Conservation (phyloP, 2,888 invertebrate species). For the Dendrolimus houi region DNA sequence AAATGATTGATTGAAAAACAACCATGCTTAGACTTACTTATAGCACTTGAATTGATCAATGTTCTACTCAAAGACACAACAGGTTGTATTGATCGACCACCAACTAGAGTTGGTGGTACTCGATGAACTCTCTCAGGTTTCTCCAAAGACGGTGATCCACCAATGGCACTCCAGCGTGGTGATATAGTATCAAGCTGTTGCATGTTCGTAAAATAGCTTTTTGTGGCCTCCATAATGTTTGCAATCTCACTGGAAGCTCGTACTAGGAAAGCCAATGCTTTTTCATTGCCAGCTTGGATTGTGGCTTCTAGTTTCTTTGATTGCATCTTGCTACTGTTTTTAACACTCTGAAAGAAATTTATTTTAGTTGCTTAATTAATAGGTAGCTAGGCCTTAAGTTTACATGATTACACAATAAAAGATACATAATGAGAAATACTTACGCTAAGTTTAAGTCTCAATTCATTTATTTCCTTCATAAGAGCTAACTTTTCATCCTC, state of each 20-base stretch:
- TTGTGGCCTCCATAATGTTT: constrained; percentile 41
- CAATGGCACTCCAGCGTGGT: constrained; percentile 47
- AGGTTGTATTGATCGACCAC: constrained; percentile 58
- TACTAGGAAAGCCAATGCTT: constrained; percentile 47
- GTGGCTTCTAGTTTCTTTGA: constrained; percentile 43
- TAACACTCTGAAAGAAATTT: constrained; percentile 34
- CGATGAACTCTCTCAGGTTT: constrained; percentile 44
- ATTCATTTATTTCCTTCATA: constrained; percentile 58
- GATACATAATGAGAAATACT: constrained; percentile 18
- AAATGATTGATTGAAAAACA: not conserved
- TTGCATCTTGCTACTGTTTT: constrained; percentile 37
- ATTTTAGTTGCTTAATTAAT: too few species aligned
- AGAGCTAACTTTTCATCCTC: constrained; percentile 57
- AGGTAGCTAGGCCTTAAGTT: too few species aligned
- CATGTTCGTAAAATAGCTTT: constrained; percentile 38
- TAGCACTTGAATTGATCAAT: constrained; percentile 34
- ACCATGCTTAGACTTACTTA: constrained; percentile 26
- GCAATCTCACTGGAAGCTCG: constrained; percentile 53
- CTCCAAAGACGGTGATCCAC: constrained; percentile 30
- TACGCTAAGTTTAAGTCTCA: constrained; percentile 58
- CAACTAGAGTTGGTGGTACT: constrained; percentile 55
- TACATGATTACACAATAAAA: too few species aligned
- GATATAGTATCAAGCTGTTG: constrained; percentile 34
- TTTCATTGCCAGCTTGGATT: constrained; percentile 44
- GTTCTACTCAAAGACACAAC: constrained; percentile 56